Base-by-base conservation (phyloP, 2,113 vertebrate genomes). In the Equus przewalskii region DNA sequence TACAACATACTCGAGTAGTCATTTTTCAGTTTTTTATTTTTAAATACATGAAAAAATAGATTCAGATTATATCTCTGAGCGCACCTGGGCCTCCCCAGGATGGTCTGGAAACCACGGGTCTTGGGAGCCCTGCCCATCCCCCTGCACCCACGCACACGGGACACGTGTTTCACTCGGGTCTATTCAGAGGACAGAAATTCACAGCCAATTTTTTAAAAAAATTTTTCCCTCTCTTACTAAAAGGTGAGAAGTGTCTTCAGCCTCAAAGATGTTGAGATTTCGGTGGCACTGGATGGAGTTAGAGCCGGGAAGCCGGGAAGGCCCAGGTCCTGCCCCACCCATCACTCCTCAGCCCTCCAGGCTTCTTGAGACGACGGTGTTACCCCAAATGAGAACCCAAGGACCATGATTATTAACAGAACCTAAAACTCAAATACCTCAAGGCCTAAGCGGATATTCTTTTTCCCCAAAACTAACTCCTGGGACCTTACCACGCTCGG, bases 301-400 rank as follows among this genome's bases (percentile, higher is more conserved):
- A 60, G 24, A 65, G 46, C 8, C 4, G n/a, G 75, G 46, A 19
- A 41, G 10, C 9, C 11, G 2, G 22, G 44, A 36, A 6, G 2
- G 13, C 33, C 46, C 0, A 0, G 33, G 28, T 49, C 36, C 36
- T 54, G 56, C 33, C n/a, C 49, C 15, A 5, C 3, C 6, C 5
- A 28, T 11, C 26, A 49, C 5, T 56, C 11, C 9, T 18, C 44
- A 9, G 80, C 33, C 56, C 72, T 3, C 2, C 5, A 3, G 16
- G 73, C 14, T 49, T 93, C 85, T 86, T 41, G 36, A 41, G 36
- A 41, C 79, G 24, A 76, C 16, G 41, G 24, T 30, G 62, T 83
- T 19, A 79, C 16, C 64, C 64, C 41, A 87, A 36, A 64, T 8
- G 3, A 60, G 73, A 85, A 89, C 81, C 78, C 30, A 58, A 81